Percentiles rank a stretch among this genome's conserved stretches.
These are phyloP conservation scores for Actias luna DNA, from an alignment of 2,888 invertebrate genomes.

Conservation along the genomic window DNA sequence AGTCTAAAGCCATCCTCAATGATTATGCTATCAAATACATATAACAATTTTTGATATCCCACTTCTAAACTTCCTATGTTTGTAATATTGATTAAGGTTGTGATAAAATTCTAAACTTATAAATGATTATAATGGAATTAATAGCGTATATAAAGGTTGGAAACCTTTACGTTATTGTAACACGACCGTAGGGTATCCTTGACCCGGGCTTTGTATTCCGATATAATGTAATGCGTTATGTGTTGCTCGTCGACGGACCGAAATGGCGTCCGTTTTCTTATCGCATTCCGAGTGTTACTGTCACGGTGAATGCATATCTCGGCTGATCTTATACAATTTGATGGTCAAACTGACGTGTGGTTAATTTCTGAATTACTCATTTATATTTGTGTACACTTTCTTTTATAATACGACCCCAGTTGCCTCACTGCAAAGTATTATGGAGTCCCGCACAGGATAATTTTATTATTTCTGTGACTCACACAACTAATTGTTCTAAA, in stretches of 20 bases:
- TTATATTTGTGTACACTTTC: background rate
- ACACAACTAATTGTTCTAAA: too few species aligned
- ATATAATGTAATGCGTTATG: conserved; percentile 24
- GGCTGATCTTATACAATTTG: background rate
- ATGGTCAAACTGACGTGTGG: background rate
- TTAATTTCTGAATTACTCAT: background rate
- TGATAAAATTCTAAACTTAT: too few species aligned
- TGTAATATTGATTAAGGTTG: too few species aligned
- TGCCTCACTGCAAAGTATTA: too few species aligned
- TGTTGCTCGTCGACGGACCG: background rate
- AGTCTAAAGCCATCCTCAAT: too few species aligned
- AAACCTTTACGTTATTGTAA: conserved; percentile 22
- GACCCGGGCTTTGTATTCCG: conserved; percentile 31
- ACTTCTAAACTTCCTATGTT: too few species aligned
- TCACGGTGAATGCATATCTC: conserved; percentile 8
- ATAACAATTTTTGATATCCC: too few species aligned
- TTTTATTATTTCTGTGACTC: too few species aligned
- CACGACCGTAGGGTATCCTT: conserved; percentile 34
- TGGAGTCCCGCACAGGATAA: too few species aligned
- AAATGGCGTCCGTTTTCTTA: conserved; percentile 1
- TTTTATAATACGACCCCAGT: too few species aligned
- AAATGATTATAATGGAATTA: too few species aligned
- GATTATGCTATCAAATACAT: too few species aligned
- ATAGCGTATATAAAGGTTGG: background rate
- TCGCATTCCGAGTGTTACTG: background rate